Evolutionary conservation across 2,888 invertebrate species (phyloP), one percentile per base, ranked within the genome.

Genomic region (Hemaris fuciformis): DNA sequence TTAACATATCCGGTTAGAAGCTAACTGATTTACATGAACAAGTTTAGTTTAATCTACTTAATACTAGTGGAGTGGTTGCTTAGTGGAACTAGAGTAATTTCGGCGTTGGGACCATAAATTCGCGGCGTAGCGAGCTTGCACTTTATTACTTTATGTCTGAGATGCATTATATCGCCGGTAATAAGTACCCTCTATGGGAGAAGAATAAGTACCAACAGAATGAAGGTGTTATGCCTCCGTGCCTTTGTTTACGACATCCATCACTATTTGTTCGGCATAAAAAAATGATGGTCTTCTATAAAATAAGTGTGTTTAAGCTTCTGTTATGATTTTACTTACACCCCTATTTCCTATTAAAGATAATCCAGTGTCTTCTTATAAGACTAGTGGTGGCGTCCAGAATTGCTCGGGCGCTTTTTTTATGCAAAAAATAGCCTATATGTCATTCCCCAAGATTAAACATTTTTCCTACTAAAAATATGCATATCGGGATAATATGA

Each of bases 191-290:
- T 83, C 80, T 73, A 76, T 75, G 84, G 80, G 80, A 79, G 80
- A 83, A 80, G 81, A 82, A 88, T 83, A 75, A 79, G 73, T 86
- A 85, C 85, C 84, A 77, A 77, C 68, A 81, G 80, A 76, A 78
- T 80, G 81, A 77, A 71, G 74, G 70, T 68, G 31, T 61, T 25
- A 53, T 48, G 46, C 20, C 46, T 15, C 34, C 15, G 13, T 59
- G 22, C 18, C 20, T 20, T 13, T 18, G 22, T 45, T 25, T 53
- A 27, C 31, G 8, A 6, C 8, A 27, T 53, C 18, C 23, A 38
- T 23, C 31, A 10, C 20, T 31, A 34, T 31, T 10, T 31, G 53
- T 18, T 18, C 18, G 3, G 53, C 18, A 8, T 27, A 27, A 53
- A 53, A 31, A n/a, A 15, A 18, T 53, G 31, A 31, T 53, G n/a